phyloP scores from a whole-genome alignment of 2,888 invertebrate genomes.

The Zygogramma bicolorata region DNA sequence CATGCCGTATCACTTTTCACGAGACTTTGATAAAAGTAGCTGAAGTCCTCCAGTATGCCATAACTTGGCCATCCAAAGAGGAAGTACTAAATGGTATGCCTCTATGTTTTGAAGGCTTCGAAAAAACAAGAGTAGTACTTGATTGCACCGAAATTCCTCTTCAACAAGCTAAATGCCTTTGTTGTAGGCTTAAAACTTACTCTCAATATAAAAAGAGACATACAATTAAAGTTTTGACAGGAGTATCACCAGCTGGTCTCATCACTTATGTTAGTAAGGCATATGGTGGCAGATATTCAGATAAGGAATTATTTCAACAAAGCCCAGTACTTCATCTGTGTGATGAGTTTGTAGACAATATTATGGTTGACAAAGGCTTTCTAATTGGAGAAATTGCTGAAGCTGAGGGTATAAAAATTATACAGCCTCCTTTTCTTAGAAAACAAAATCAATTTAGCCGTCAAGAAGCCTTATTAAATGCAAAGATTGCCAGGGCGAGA shows the following conservation, averaged over 20 bases:
- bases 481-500: not conserved
- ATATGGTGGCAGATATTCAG: slow-evolving; percentile 47
- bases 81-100: slow-evolving; percentile 18
- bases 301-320: slow-evolving; percentile 47
- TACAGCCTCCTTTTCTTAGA: slow-evolving; percentile 9
- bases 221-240: not conserved
- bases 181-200: not conserved
- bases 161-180: not conserved
- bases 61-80: slow-evolving; percentile 14
- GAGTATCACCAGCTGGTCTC: slow-evolving; percentile 43
- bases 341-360: not conserved
- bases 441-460: not conserved
- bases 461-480: slow-evolving; percentile 6
- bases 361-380: slow-evolving; percentile 14
- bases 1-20: slow-evolving; percentile 4
- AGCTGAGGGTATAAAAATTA: not conserved
- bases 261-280: slow-evolving; percentile 47
- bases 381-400: not conserved
- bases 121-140: slow-evolving; percentile 5
- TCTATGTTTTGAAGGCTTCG: slow-evolving; percentile 8
- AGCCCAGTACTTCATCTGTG: slow-evolving; percentile 9
- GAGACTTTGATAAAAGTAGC: not conserved
- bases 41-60: not conserved
- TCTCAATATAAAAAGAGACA: not conserved
- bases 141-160: not conserved